Percentiles rank a stretch among this genome's conserved stretches.
Evolutionary conservation across 2,113 vertebrate genomes (phyloP).

Genomic region (Silurus meridionalis): DNA sequence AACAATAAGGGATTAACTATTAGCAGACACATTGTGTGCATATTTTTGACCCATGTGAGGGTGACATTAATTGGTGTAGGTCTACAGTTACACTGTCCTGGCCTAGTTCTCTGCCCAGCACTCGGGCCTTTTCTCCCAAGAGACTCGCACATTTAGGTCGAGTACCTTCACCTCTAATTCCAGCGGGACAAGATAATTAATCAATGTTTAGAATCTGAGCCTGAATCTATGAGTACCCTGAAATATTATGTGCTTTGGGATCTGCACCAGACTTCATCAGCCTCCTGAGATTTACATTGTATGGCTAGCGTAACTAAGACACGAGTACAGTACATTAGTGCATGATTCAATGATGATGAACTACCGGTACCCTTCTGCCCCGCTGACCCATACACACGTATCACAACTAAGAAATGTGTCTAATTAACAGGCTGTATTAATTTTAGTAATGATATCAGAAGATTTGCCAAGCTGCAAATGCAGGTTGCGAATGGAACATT

Average conservation of each 20-base stretch:
- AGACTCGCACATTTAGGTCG: constrained; percentile 51
- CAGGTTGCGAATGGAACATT: constrained; percentile 20
- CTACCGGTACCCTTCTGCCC: neutral
- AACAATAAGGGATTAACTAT: neutral
- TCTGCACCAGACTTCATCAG: constrained; percentile 4
- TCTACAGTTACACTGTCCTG: constrained; percentile 37
- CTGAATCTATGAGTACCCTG: constrained; percentile 2
- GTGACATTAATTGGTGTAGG: constrained; percentile 35
- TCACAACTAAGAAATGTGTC: neutral
- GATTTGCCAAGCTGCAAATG: neutral
- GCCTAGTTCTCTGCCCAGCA: constrained; percentile 44
- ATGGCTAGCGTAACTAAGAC: neutral
- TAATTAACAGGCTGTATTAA: constrained; percentile 13
- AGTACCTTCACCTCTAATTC: constrained; percentile 45
- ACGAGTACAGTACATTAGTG: constrained; percentile 1
- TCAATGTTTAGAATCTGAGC: constrained; percentile 44
- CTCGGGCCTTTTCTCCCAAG: constrained; percentile 15
- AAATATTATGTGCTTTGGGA: constrained; percentile 16
- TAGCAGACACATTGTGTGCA: constrained; percentile 14
- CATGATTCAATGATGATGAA: constrained; percentile 29
- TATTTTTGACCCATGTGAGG: neutral
- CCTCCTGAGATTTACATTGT: constrained; percentile 19
- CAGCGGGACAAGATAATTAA: constrained; percentile 46
- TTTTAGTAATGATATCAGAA: constrained; percentile 3
- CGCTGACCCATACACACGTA: constrained; percentile 3